These are phyloP conservation scores for Caenorhabditis becei DNA, from an alignment of 2,888 invertebrate species.

Conservation along the genomic window DNA sequence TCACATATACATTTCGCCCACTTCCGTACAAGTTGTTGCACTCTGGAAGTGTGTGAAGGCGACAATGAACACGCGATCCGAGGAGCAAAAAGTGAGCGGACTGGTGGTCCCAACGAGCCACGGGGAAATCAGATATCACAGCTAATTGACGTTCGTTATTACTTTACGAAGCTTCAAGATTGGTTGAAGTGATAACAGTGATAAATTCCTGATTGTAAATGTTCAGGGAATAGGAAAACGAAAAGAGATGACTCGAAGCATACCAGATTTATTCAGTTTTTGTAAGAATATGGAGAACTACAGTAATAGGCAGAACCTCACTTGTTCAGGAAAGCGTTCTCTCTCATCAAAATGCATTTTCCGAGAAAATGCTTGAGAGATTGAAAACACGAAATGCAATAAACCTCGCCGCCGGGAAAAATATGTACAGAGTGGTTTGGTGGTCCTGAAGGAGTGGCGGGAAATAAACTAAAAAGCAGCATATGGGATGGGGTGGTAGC, in stretches of 20 bases:
- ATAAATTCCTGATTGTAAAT: neutral
- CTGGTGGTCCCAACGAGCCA: neutral
- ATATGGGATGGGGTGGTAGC: constrained; percentile 6
- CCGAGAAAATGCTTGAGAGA: neutral
- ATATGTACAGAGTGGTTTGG: neutral
- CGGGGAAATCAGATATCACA: constrained; percentile 3
- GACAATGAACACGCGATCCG: constrained; percentile 8
- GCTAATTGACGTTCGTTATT: neutral
- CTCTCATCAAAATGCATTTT: neutral
- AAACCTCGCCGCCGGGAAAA: neutral
- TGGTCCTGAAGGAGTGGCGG: neutral
- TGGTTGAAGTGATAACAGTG: neutral
- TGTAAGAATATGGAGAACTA: no score
- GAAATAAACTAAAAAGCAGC: constrained; percentile 8
- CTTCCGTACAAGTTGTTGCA: constrained; percentile 16
- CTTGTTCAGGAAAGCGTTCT: no score
- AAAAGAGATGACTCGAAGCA: neutral
- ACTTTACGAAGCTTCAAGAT: neutral
- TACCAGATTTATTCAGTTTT: no score
- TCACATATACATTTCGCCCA: constrained; percentile 29
- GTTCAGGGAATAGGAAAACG: neutral
- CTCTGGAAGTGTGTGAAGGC: neutral
- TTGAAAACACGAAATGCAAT: constrained; percentile 3
- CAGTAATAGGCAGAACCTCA: no score
- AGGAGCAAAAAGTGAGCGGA: neutral